A percentile compares a stretch with the other conserved stretches of the same genome.
Evolutionary conservation across 2,888 invertebrate genomes (phyloP).

Genomic region (Stenoptilia bipunctidactyla): DNA sequence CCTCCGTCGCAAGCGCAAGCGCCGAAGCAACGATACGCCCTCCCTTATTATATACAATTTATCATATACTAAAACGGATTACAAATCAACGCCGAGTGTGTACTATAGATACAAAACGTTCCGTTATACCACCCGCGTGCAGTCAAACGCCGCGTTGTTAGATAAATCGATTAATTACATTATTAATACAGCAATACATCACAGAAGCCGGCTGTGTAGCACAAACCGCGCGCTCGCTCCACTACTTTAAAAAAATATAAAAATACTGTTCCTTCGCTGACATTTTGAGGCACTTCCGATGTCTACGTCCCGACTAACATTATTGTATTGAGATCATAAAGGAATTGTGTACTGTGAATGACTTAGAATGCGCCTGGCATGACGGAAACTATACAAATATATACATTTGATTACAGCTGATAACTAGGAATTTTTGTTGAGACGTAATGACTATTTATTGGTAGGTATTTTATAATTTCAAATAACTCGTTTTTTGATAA

Average conservation of each 20-base stretch:
- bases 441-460: too few relatives aligned
- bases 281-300: conserved; percentile 54
- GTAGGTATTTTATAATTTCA: too few relatives aligned
- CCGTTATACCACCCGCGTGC: not conserved
- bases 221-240: conserved; percentile 36
- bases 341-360: not conserved
- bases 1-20: conserved; percentile 42
- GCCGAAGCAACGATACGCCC: conserved; percentile 38
- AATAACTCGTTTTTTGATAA: too few relatives aligned
- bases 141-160: not conserved
- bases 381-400: not conserved
- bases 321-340: conserved; percentile 6
- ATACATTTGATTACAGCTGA: too few relatives aligned
- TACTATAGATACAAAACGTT: not conserved
- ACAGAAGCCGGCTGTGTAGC: conserved; percentile 58
- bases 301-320: conserved; percentile 20
- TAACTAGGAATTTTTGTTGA: too few relatives aligned
- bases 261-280: conserved; percentile 50
- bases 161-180: conserved; percentile 7
- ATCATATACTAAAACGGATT: conserved; percentile 26
- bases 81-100: not conserved
- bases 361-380: not conserved
- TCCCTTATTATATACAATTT: conserved; percentile 60
- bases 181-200: conserved; percentile 33
- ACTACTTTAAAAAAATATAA: conserved; percentile 58